Percentiles rank a stretch among this genome's conserved stretches.
These are phyloP conservation scores for Lepidonotus clava DNA, from an alignment of 2,888 invertebrate species.

Conservation along the genomic window DNA sequence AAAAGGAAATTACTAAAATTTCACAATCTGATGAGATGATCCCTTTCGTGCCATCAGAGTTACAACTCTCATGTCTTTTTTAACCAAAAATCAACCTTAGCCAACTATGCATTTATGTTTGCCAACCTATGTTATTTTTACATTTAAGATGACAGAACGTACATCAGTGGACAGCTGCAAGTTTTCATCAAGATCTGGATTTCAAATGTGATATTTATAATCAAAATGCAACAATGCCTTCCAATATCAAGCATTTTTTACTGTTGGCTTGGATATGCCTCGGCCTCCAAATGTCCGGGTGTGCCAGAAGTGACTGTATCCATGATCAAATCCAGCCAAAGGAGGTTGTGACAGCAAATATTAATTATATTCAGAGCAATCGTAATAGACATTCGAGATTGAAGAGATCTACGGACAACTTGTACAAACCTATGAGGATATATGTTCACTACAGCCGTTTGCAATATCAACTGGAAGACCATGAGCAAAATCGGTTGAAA, in stretches of 20 bases:
- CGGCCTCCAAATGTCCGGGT: not conserved
- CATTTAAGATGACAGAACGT: too few species aligned
- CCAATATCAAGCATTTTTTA: not conserved
- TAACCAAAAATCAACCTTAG: too few species aligned
- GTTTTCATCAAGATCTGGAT: too few species aligned
- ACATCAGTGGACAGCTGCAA: too few species aligned
- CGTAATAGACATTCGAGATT: not conserved
- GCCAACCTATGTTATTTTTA: too few species aligned
- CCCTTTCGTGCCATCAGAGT: too few species aligned
- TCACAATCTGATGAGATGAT: too few species aligned
- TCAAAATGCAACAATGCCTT: constrained; percentile 22
- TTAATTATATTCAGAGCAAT: not conserved
- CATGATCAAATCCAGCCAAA: constrained; percentile 36
- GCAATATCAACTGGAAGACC: not conserved
- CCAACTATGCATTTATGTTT: too few species aligned
- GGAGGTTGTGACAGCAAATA: constrained; percentile 11
- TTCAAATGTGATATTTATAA: not conserved
- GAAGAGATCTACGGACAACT: constrained; percentile 26
- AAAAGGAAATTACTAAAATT: too few species aligned
- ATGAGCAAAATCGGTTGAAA: constrained; percentile 20
- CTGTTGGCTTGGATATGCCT: not conserved
- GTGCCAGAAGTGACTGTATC: constrained; percentile 22
- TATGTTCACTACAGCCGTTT: constrained; percentile 19
- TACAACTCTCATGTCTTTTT: too few species aligned
- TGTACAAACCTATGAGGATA: constrained; percentile 52